Conservation (phyloP, 1,140 invertebrate species). For the Drosophila sp. region DNA sequence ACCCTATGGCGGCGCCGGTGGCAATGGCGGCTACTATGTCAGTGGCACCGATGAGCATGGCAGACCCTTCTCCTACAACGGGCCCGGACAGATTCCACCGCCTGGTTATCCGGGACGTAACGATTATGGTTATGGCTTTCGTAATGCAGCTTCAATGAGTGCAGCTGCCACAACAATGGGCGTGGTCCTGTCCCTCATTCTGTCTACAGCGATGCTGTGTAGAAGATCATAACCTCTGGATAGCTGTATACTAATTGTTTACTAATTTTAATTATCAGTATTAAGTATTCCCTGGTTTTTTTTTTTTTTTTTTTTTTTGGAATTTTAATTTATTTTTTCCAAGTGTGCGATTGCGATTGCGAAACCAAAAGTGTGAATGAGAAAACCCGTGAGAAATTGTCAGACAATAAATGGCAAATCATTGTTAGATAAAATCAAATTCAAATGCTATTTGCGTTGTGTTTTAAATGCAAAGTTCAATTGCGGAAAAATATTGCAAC, state of each 20-base stretch:
- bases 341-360: slow-evolving; percentile 53
- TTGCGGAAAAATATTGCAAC: too few species aligned
- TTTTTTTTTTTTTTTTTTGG: slow-evolving; percentile 45
- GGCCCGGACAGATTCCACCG: slow-evolving; percentile 36
- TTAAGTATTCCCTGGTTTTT: not conserved
- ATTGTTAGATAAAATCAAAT: slow-evolving; percentile 19
- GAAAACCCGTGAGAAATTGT: slow-evolving; percentile 32
- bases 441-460: slow-evolving; percentile 1
- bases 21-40: slow-evolving; percentile 72
- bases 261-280: not conserved
- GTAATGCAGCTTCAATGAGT: not conserved
- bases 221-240: slow-evolving; percentile 39
- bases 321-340: slow-evolving; percentile 17
- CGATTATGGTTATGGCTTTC: slow-evolving; percentile 60
- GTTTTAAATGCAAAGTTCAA: not conserved
- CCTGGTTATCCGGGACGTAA: slow-evolving; percentile 41
- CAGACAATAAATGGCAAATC: slow-evolving; percentile 39
- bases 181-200: slow-evolving; percentile 19
- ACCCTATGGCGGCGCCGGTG: slow-evolving; percentile 64
- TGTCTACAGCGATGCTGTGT: slow-evolving; percentile 22
- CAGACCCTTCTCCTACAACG: slow-evolving; percentile 60
- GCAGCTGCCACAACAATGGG: not conserved
- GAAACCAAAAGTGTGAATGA: slow-evolving; percentile 36
- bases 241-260: not conserved
- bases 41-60: slow-evolving; percentile 70